Percentiles rank a stretch among this genome's conserved stretches.
phyloP scores from a whole-genome alignment of 2,797 vertebrate species.

The Leucoraja ocellata region DNA sequence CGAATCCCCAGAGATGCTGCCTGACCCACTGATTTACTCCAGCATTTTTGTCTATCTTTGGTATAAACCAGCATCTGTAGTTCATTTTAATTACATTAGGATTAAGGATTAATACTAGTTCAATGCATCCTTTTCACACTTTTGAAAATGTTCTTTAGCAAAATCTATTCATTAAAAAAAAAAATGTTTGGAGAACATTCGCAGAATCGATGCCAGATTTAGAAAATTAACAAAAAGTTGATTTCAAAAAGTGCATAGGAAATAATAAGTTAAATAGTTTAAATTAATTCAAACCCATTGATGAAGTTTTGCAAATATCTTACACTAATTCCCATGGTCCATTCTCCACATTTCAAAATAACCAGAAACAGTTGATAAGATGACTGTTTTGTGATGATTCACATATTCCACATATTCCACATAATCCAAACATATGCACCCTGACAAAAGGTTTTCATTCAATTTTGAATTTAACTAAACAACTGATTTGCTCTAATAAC shows the following conservation, averaged over 20 bases:
- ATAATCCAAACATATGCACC: background rate
- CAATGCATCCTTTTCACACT: background rate
- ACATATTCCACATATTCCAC: background rate
- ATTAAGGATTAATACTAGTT: background rate
- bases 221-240: no score
- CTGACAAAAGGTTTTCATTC: conserved; percentile 51
- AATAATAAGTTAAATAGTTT: background rate
- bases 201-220: background rate
- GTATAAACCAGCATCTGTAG: no score
- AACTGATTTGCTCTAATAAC: background rate
- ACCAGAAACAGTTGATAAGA: background rate
- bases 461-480: conserved; percentile 57
- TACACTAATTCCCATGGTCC: background rate
- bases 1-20: no score
- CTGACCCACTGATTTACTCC: no score
- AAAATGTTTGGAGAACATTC: background rate
- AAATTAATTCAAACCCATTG: background rate
- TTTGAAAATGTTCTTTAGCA: background rate
- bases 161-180: background rate
- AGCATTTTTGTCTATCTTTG: no score
- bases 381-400: background rate
- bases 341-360: background rate
- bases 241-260: background rate
- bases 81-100: no score
- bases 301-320: background rate